Base-by-base conservation (phyloP, 2,797 vertebrate genomes). In the Linurgus olivaceus region DNA sequence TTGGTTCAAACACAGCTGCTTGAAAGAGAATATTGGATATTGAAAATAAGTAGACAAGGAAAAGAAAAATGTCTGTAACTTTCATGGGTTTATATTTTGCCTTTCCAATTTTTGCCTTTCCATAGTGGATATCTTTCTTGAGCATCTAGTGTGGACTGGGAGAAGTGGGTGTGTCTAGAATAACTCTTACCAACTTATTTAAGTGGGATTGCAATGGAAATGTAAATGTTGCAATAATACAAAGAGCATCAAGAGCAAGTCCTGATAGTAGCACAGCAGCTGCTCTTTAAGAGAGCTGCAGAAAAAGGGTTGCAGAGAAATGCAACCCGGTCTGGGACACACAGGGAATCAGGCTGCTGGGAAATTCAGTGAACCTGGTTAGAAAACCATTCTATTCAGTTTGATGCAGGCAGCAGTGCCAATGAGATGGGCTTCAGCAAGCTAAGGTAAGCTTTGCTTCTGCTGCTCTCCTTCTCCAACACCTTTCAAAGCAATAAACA, bases 391-490 rank as follows among this genome's bases (percentile, higher is more conserved):
- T 12, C 8, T 48, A 2, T 67, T 66, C 48, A 17, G 31, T 45
- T 58, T 48, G 21, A 17, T 12, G 14, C 20, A 66, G 23, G 35
- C 24, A 52, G 13, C 15, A 44, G 3, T 11, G 17, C 16, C 42
- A 33, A 2, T 0, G 1, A 80, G 8, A 7, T 78, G 15, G 44
- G 4, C 11, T 74, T 47, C 40, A 59, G 9, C 0, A 9, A 45
- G 9, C 21, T 42, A 12, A 67, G 37, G 1, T 23, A 37, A 52
- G 7, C 17, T 61, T 35, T 1, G 0, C 11, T 73, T 77, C 52
- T 78, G 40, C 19, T 52, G 12, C 26, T 59, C 11, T 85, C 28
- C 47, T 35, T 44, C 47, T 31, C 51, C 23, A 18, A 29, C 23
- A 61, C n/a, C 7, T 54, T 81, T 68, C 33, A 25, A 58, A 90